phyloP scores from a whole-genome alignment of 2,797 vertebrate genomes.

The Sebastes hubbsi region DNA sequence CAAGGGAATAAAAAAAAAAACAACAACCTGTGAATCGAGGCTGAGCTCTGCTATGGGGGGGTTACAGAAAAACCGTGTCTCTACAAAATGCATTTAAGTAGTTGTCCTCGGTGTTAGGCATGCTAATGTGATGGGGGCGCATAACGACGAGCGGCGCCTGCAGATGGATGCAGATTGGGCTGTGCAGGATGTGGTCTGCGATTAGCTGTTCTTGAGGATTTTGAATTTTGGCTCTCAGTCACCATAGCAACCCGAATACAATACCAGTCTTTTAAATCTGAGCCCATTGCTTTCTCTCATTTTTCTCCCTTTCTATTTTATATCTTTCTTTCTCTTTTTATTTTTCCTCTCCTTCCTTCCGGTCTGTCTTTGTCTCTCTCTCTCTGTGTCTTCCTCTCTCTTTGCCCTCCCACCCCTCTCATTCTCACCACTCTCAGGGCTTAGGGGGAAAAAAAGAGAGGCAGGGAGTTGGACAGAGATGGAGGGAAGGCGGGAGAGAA shows the following conservation, averaged over 20 bases:
- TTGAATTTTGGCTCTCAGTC: conserved; percentile 76
- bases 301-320: neutral
- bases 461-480: conserved; percentile 64
- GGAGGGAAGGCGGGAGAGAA: conserved; percentile 55
- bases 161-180: conserved; percentile 69
- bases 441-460: conserved; percentile 26
- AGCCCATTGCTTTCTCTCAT: conserved; percentile 52
- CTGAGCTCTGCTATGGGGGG: conserved; percentile 34
- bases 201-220: conserved; percentile 79
- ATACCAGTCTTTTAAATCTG: conserved; percentile 74
- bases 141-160: conserved; percentile 55
- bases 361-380: neutral
- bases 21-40: conserved; percentile 31
- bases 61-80: conserved; percentile 35
- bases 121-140: conserved; percentile 64
- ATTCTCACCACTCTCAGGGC: conserved; percentile 73
- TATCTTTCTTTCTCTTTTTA: neutral
- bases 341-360: neutral
- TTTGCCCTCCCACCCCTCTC: conserved; percentile 50
- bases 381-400: conserved; percentile 39
- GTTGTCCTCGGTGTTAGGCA: conserved; percentile 55
- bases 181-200: conserved; percentile 69
- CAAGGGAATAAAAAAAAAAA: conserved; percentile 27
- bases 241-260: conserved; percentile 83
- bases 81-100: conserved; percentile 60